These are phyloP conservation scores for Copsychus sechellarum DNA, from an alignment of 2,113 vertebrate species.

Conservation along the genomic window DNA sequence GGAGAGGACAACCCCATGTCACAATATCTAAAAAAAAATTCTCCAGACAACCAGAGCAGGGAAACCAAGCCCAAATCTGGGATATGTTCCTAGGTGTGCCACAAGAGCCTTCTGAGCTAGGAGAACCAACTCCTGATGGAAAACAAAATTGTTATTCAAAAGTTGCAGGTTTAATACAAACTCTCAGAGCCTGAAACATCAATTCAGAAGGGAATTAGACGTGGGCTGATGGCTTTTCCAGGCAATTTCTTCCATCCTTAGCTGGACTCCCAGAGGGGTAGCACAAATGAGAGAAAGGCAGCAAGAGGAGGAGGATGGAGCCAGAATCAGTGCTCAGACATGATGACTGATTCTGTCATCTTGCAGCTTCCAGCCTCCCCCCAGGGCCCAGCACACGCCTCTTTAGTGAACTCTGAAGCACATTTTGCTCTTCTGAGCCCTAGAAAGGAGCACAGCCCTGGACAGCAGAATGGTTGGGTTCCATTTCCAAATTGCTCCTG, in stretches of 20 bases:
- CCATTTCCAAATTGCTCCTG: neutral
- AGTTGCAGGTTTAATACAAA: constrained; percentile 15
- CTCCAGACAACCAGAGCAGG: neutral
- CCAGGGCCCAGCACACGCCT: neutral
- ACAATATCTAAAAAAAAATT: neutral
- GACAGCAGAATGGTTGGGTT: neutral
- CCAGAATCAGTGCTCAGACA: neutral
- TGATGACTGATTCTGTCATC: neutral
- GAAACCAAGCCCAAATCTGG: neutral
- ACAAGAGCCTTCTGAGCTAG: neutral
- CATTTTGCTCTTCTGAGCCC: neutral
- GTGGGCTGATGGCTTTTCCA: constrained; percentile 54
- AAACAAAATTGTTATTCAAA: constrained; percentile 37
- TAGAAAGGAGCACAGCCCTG: neutral
- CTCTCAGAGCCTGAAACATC: constrained; percentile 16
- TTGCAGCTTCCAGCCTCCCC: constrained; percentile 3
- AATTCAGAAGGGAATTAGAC: constrained; percentile 25
- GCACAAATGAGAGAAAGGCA: neutral
- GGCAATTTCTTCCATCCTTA: constrained; percentile 52
- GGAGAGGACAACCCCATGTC: neutral
- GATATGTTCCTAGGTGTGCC: neutral
- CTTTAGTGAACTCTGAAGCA: neutral
- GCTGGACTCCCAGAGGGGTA: neutral
- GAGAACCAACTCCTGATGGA: neutral
- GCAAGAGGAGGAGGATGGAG: constrained; percentile 25